Evolutionary conservation across 2,888 invertebrate species (phyloP), one percentile per base, ranked within the genome.

Genomic region (Hirtodrosophila cameraria): DNA sequence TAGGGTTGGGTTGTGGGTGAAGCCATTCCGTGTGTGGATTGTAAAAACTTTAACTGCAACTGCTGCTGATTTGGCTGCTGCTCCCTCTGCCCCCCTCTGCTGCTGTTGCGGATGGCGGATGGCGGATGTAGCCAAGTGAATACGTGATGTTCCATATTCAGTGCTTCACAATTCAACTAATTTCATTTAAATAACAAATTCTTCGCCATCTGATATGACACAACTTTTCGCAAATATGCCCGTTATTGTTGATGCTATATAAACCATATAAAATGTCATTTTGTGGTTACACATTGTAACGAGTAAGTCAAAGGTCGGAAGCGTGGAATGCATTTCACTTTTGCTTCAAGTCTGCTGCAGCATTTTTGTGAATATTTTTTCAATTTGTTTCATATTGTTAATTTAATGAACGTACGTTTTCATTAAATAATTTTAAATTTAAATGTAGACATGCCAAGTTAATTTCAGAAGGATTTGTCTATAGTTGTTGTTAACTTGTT

Each of bases 141-240:
- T 72, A 76, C 75, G 75, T 76, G 75, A 76, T 59, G 57, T 49
- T 58, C 61, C 59, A 65, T 65, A 65, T 59, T 49, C 61, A 20
- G 25, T 60, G 61, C 31, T 13, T 25, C 54, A 41, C 57, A 69
- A 73, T 62, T 46, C 66, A 75, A 70, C 73, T 76, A 76, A 75
- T 76, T 75, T 75, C 70, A 75, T 75, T 75, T 76, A 66, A 75
- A 76, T 76, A 73, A 69, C 76, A 65, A 69, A 69, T 75, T 65
- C 43, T 11, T 25, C 27, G 63, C 31, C 53, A 54, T 45, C 35
- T 49, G 65, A 69, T 55, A 65, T 35, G 38, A 28, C 9, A 41
- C 13, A 65, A 65, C 43, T 49, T 64, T 64, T 39, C 38, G 12
- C 38, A 43, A 38, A 57, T 49, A 38, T 20, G 27, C 20, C 28